Percentiles rank a stretch among this genome's conserved stretches.
These are phyloP conservation scores for Ecliptopera silaceata DNA, from an alignment of 2,888 invertebrate genomes.

Conservation along the genomic window DNA sequence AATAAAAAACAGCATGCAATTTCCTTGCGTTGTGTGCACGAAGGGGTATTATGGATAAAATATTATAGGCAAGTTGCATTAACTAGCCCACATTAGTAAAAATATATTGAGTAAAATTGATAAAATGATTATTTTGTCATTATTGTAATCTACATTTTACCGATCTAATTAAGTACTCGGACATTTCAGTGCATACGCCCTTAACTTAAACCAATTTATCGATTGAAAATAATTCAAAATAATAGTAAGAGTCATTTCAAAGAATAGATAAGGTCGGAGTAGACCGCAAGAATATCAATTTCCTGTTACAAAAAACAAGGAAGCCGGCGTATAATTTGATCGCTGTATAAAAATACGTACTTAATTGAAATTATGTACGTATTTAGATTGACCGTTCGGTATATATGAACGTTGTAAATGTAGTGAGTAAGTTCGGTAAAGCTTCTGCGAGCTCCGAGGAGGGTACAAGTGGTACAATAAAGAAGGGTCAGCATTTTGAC, in stretches of 20 bases:
- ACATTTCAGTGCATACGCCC: too few species aligned
- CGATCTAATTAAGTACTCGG: too few species aligned
- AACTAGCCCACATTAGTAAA: too few species aligned
- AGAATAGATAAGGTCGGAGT: neutral
- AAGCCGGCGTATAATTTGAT: neutral
- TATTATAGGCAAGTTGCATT: conserved; percentile 41
- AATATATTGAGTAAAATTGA: too few species aligned
- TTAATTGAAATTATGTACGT: neutral
- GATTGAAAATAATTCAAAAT: neutral
- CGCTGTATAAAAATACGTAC: too few species aligned
- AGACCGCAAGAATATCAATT: neutral
- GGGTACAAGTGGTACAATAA: conserved; percentile 33
- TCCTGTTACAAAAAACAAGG: conserved; percentile 3
- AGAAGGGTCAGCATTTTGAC: conserved; percentile 41
- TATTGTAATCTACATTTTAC: too few species aligned
- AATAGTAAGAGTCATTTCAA: too few species aligned
- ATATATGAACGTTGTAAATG: too few species aligned
- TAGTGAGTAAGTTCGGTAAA: too few species aligned
- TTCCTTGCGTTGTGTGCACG: conserved; percentile 18
- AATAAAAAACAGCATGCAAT: conserved; percentile 15
- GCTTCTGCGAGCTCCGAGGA: conserved; percentile 28
- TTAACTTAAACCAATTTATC: neutral
- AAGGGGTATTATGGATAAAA: conserved; percentile 34
- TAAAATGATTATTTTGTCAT: too few species aligned
- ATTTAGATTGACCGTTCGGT: neutral